Evolutionary conservation across 2,888 invertebrate species (phyloP).

Genomic region (Ochropleura plecta): DNA sequence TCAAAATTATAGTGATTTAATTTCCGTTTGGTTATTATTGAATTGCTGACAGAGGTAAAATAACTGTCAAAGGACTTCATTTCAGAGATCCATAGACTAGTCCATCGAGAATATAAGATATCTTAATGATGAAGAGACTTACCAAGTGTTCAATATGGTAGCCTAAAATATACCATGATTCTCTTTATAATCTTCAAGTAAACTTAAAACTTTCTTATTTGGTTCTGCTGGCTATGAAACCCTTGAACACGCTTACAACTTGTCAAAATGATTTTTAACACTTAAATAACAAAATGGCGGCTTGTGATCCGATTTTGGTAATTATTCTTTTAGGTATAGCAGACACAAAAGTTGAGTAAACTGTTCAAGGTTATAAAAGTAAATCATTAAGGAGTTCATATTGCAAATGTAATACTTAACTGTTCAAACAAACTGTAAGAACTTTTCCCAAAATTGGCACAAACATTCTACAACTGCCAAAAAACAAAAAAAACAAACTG

Average conservation of each 20-base stretch:
- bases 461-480: no score
- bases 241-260: neutral
- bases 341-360: neutral
- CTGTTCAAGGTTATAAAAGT: neutral
- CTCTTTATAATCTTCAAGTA: neutral
- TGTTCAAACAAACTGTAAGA: neutral
- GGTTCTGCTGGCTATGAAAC: neutral
- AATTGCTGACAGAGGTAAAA: no score
- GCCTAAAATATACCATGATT: conserved; percentile 16
- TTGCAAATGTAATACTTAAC: neutral
- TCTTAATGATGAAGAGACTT: conserved; percentile 27
- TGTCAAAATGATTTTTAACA: no score
- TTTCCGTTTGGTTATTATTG: no score
- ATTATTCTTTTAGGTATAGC: neutral
- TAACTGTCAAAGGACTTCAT: no score
- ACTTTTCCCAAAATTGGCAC: no score
- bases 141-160: conserved; percentile 50
- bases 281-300: neutral
- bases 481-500: no score
- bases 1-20: neutral
- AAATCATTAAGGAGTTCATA: neutral
- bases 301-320: neutral
- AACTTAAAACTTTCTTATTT: neutral
- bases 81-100: no score
- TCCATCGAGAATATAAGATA: conserved; percentile 11